phyloP scores from a whole-genome alignment of 2,113 vertebrate species.

The Siphamia tubifer region DNA sequence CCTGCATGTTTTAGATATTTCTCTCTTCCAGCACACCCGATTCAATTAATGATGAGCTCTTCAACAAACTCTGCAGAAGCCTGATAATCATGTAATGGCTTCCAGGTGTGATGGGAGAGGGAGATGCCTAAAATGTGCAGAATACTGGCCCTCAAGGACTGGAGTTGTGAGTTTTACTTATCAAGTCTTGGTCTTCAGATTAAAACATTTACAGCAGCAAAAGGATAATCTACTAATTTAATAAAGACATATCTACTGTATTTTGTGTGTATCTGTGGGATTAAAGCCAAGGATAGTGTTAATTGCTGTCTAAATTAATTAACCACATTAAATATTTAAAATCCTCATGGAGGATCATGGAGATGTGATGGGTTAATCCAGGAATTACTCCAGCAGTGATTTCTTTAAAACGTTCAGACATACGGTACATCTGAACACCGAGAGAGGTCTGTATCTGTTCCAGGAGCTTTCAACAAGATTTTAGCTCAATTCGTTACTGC shows the following conservation, averaged over 20 bases:
- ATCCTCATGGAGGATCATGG: conserved; percentile 30
- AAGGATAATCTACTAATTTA: conserved; percentile 1
- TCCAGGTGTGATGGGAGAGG: too few relatives aligned
- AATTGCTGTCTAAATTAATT: conserved; percentile 61
- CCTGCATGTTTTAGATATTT: too few relatives aligned
- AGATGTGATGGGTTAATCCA: conserved; percentile 37
- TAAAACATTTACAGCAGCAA: background rate
- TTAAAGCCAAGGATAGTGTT: conserved; percentile 37
- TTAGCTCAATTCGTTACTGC: conserved; percentile 6
- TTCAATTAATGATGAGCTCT: too few relatives aligned
- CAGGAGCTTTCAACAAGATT: conserved; percentile 18
- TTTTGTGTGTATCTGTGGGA: conserved; percentile 30
- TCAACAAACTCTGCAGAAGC: too few relatives aligned
- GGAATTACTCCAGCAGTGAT: conserved; percentile 13
- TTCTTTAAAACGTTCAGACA: conserved; percentile 1
- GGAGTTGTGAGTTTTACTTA: background rate
- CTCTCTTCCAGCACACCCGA: too few relatives aligned
- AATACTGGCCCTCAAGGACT: too few relatives aligned
- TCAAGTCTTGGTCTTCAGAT: background rate
- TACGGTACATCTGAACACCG: background rate
- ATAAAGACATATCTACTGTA: conserved; percentile 26
- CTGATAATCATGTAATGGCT: too few relatives aligned
- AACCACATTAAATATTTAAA: conserved; percentile 60
- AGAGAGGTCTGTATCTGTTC: background rate
- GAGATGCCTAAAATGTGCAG: too few relatives aligned